Percentiles rank a stretch among this genome's conserved stretches.
Conservation (phyloP, 2,888 invertebrate species). For the Oithona nana region DNA sequence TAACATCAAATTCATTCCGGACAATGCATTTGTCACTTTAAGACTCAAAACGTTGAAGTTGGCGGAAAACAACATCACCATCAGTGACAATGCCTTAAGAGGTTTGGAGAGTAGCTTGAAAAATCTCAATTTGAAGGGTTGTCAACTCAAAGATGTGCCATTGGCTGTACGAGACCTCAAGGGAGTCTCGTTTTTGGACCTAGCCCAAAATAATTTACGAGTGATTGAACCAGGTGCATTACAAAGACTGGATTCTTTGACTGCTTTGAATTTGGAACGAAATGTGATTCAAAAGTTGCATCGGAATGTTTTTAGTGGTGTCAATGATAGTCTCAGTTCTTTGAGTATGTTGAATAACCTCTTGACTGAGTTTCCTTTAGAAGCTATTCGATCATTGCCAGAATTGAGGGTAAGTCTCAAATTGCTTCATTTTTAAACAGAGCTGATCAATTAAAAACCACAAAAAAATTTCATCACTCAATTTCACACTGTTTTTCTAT, state of each 20-base stretch:
- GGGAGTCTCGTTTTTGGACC: slow-evolving; percentile 64
- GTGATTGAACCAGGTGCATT: slow-evolving; percentile 35
- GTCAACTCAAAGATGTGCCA: slow-evolving; percentile 56
- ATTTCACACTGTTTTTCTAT: too few relatives aligned
- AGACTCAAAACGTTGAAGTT: slow-evolving; percentile 38
- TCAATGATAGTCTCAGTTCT: slow-evolving; percentile 62
- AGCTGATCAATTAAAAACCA: too few relatives aligned
- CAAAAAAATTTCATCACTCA: too few relatives aligned
- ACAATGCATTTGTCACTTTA: slow-evolving; percentile 52
- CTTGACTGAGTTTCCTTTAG: slow-evolving; percentile 63
- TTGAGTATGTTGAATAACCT: slow-evolving; percentile 72
- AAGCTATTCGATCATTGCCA: slow-evolving; percentile 51
- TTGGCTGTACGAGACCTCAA: slow-evolving; percentile 53
- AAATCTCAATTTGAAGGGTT: slow-evolving; percentile 73
- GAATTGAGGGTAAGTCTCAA: slow-evolving; percentile 53
- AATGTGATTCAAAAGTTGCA: slow-evolving; percentile 61
- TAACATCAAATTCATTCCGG: slow-evolving; percentile 47
- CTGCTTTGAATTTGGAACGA: slow-evolving; percentile 67
- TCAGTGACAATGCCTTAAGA: slow-evolving; percentile 47
- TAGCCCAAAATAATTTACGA: slow-evolving; percentile 67
- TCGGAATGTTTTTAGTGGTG: slow-evolving; percentile 54
- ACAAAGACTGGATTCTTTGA: slow-evolving; percentile 50
- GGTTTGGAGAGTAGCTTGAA: slow-evolving; percentile 62
- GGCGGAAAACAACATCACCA: slow-evolving; percentile 64
- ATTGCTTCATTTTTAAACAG: too few relatives aligned